These are phyloP conservation scores for Nomada hirtipes DNA, from an alignment of 2,888 invertebrate species.

Conservation along the genomic window DNA sequence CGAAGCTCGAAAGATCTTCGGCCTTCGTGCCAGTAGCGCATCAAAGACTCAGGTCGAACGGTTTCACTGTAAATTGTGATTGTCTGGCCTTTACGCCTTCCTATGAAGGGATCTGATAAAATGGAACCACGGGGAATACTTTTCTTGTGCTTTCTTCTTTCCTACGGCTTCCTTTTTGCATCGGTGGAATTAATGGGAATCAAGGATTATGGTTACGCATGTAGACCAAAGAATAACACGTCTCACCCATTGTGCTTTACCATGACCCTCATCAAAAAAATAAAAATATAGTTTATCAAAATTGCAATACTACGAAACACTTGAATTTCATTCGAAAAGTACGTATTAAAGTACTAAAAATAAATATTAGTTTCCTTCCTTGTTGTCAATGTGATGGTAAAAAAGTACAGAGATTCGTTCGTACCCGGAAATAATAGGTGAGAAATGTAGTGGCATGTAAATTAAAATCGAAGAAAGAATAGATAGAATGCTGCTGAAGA, in stretches of 20 bases:
- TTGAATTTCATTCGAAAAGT: too few species aligned
- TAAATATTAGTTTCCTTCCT: too few species aligned
- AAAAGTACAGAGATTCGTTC: too few species aligned
- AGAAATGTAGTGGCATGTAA: background rate
- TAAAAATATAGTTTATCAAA: too few species aligned
- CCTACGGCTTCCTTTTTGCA: background rate
- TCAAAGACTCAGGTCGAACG: conserved; percentile 18
- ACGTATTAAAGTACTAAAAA: too few species aligned
- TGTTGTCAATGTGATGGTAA: too few species aligned
- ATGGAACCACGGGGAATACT: conserved; percentile 14
- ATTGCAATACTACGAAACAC: too few species aligned
- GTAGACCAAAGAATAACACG: too few species aligned
- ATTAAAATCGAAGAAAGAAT: background rate
- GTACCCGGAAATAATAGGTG: too few species aligned
- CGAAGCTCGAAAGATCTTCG: background rate
- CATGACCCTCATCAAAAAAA: too few species aligned
- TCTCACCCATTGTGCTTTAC: too few species aligned
- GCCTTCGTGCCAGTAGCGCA: conserved; percentile 31
- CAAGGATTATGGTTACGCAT: background rate
- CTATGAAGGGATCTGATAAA: background rate
- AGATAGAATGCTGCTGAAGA: background rate
- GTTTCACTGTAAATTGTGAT: conserved; percentile 36
- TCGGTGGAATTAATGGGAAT: background rate
- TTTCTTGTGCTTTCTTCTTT: background rate
- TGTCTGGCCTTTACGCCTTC: conserved; percentile 5